Evolutionary conservation across 2,797 vertebrate species (phyloP), one percentile per base, ranked within the genome.

Genomic region (Sebastes dallii): DNA sequence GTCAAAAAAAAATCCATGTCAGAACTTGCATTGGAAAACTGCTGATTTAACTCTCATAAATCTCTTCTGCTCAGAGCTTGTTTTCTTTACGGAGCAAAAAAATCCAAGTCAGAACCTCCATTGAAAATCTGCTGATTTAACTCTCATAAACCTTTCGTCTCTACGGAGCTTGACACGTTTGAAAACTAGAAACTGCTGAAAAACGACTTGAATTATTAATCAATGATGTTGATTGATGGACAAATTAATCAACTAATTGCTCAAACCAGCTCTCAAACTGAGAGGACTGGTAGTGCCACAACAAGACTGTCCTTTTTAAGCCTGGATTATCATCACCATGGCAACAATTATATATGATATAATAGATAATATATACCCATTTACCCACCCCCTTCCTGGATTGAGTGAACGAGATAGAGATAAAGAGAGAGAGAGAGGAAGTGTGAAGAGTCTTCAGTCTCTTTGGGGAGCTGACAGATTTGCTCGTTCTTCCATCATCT

Each of bases 401-500:
- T 6, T 12, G 78, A 76, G 64, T 30, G 81, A 86, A 56, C 20
- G 61, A 78, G 52, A 76, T 36, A 55, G 52, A 71, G 42, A 72
- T 16, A 52, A 14, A 42, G 18, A 67, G 32, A 55, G 25, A 61
- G 24, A 79, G 72, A 54, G 56, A 70, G 67, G 66, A 66, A 69
- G 73, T 72, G 72, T 81, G 74, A 84, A 85, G 81, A 79, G 67
- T 84, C 84, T 87, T 79, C 72, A 68, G 75, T 78, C 75, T 91
- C 89, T 88, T 90, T 54, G 52, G 88, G 88, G 90, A 91, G 66
- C 76, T 78, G 83, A 89, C 84, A 88, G 87, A 91, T 90, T 88
- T 78, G 71, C 86, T 89, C 83, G 24, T 91, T 92, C 91, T 83
- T 88, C 88, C 88, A 90, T 91, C 86, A 85, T 92, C 90, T 77